Evolutionary conservation across 2,888 invertebrate species (phyloP).

Genomic region (Lycaena phlaeas): DNA sequence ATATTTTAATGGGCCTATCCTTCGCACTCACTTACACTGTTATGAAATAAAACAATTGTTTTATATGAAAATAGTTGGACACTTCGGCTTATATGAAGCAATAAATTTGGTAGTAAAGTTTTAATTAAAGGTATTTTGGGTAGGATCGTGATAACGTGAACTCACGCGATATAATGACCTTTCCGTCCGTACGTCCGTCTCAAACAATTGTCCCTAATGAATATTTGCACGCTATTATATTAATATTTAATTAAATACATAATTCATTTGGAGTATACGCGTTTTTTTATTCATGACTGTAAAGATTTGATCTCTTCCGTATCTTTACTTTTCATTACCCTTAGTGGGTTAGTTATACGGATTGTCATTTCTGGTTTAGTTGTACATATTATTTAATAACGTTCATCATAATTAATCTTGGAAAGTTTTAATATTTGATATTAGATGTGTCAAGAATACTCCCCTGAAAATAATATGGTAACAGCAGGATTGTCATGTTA

Average conservation of each 20-base stretch:
- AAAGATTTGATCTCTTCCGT: no score
- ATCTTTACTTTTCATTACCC: no score
- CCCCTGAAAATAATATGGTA: no score
- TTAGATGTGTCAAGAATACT: no score
- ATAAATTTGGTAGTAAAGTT: slow-evolving; percentile 37
- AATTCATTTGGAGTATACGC: no score
- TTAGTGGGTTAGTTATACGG: no score
- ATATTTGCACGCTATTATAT: slow-evolving; percentile 38
- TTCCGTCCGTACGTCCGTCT: slow-evolving; percentile 32
- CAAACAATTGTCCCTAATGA: slow-evolving; percentile 37
- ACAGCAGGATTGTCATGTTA: no score
- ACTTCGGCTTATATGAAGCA: background rate
- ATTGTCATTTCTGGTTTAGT: no score
- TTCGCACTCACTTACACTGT: background rate
- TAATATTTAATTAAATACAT: slow-evolving; percentile 15
- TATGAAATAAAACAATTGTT: background rate
- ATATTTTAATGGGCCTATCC: background rate
- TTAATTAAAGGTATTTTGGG: slow-evolving; percentile 53
- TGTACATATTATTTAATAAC: no score
- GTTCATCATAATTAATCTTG: no score
- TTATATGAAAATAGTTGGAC: background rate
- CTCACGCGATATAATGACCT: slow-evolving; percentile 45
- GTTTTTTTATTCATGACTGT: no score
- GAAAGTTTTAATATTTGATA: no score
- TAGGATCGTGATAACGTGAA: slow-evolving; percentile 36